phyloP scores from a whole-genome alignment of 1,140 invertebrate species.

The Diabrotica virgifera region DNA sequence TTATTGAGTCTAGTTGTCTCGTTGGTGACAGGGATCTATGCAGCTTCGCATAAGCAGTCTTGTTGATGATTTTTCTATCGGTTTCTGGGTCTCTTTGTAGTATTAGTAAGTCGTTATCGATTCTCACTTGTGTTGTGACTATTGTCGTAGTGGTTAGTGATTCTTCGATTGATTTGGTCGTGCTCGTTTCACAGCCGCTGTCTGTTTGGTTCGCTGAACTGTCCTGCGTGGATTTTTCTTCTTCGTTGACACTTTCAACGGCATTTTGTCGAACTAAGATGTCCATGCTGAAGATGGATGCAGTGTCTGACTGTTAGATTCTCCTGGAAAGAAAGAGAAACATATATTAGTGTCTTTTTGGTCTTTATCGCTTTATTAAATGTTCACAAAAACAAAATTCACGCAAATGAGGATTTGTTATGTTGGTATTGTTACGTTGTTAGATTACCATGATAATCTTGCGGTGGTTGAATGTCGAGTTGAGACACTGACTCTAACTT shows the following conservation, averaged over 20 bases:
- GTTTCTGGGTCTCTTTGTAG: conserved; percentile 24
- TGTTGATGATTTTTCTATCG: conserved; percentile 28
- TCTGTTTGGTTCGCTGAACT: conserved; percentile 3
- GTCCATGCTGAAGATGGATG: conserved; percentile 7
- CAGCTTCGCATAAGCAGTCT: conserved; percentile 36
- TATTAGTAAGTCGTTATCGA: conserved; percentile 30
- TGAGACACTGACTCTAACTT: no score
- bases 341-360: conserved; percentile 4
- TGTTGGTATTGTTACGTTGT: no score
- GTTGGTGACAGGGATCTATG: conserved; percentile 30
- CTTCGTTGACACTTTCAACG: not conserved
- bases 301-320: conserved; percentile 15
- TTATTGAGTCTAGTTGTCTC: conserved; percentile 24
- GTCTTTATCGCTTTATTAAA: not conserved
- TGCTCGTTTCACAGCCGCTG: conserved; percentile 14
- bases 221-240: not conserved
- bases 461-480: no score
- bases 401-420: no score
- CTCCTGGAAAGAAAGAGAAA: conserved; percentile 26
- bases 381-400: not conserved
- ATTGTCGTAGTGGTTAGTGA: not conserved
- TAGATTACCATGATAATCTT: no score
- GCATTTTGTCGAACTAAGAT: not conserved
- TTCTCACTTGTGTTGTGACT: not conserved
- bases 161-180: conserved; percentile 16